Evolutionary conservation across 2,888 invertebrate species (phyloP).

Genomic region (Cecidostiba fungosa): DNA sequence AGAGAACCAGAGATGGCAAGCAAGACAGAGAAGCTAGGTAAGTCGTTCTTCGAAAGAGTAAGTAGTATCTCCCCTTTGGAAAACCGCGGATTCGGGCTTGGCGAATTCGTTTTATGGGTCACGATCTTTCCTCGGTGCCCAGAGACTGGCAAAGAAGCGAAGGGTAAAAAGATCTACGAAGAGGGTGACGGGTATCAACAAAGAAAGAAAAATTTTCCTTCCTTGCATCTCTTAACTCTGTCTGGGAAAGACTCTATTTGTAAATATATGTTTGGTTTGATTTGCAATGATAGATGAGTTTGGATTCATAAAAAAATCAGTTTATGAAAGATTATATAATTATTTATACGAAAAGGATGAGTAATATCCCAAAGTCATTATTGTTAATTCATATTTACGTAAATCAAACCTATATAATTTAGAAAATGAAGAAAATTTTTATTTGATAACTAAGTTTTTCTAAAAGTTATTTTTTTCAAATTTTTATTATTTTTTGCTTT

Average conservation of each 20-base stretch:
- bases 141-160: constrained; percentile 32
- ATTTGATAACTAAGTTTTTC: no score
- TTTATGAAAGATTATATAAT: no score
- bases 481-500: no score
- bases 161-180: constrained; percentile 5
- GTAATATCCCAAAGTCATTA: no score
- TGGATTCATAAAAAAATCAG: no score
- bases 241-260: background rate
- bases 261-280: background rate
- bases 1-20: constrained; percentile 1
- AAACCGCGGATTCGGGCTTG: constrained; percentile 44
- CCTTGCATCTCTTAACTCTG: background rate
- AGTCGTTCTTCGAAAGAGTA: constrained; percentile 53
- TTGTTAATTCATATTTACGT: no score
- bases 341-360: no score
- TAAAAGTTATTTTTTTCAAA: no score
- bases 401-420: no score
- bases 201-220: constrained; percentile 25
- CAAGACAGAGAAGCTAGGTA: constrained; percentile 40
- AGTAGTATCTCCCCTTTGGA: constrained; percentile 52
- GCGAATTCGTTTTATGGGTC: constrained; percentile 62
- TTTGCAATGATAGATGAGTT: background rate
- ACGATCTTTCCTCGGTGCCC: constrained; percentile 53
- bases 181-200: background rate
- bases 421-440: no score